Conservation (phyloP, 2,888 invertebrate species). For the Luperina nickerlii region DNA sequence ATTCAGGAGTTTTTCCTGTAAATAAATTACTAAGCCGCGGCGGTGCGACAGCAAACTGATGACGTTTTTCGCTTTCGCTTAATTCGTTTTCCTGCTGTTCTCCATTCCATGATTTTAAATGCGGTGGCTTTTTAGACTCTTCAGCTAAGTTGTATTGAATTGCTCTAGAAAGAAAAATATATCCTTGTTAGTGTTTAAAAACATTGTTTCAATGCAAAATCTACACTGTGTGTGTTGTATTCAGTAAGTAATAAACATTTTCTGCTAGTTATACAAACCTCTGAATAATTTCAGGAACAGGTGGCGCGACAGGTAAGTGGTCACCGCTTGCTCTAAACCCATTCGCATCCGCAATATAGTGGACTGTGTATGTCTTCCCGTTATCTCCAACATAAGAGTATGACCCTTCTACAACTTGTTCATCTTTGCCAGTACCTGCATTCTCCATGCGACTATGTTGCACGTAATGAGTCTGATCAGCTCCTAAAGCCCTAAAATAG, state of each 20-base stretch:
- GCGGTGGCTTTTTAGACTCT: constrained; percentile 85
- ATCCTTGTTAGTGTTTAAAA: not conserved
- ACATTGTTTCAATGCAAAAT: not conserved
- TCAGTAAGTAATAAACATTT: not conserved
- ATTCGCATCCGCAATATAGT: constrained; percentile 94
- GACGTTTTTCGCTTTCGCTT: constrained; percentile 74
- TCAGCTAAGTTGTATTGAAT: constrained; percentile 88
- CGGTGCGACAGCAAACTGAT: constrained; percentile 70
- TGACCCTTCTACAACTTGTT: constrained; percentile 91
- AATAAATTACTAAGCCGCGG: constrained; percentile 78
- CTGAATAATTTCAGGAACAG: constrained; percentile 93
- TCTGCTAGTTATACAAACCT: constrained; percentile 76
- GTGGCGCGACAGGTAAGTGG: constrained; percentile 94
- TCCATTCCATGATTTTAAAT: constrained; percentile 81
- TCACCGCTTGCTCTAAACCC: constrained; percentile 94
- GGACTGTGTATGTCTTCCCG: constrained; percentile 91
- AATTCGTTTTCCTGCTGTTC: constrained; percentile 78
- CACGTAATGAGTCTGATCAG: constrained; percentile 89
- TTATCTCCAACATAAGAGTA: constrained; percentile 92
- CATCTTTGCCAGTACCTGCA: constrained; percentile 90
- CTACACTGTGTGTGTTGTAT: not conserved
- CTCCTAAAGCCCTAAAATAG: constrained; percentile 84
- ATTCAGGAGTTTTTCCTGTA: constrained; percentile 87
- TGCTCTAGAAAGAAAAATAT: constrained; percentile 73
- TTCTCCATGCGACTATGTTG: constrained; percentile 90